These are phyloP conservation scores for Microcebus tavaratra DNA, from an alignment of 2,113 vertebrate genomes.

Conservation along the genomic window DNA sequence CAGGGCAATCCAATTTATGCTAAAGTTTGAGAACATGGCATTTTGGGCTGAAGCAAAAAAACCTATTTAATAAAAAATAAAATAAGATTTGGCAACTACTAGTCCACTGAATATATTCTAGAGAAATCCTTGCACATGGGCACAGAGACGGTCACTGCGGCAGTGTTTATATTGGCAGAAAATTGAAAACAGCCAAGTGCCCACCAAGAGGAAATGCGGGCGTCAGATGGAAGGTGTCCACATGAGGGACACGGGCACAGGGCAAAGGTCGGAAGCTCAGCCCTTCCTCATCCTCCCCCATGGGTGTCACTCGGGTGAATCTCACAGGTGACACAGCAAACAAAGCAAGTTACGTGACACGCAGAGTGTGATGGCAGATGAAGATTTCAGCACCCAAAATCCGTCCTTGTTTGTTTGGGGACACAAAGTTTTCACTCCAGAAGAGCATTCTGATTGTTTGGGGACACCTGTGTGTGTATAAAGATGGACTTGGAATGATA, in stretches of 20 bases:
- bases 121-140: background rate
- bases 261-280: background rate
- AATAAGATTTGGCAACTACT: background rate
- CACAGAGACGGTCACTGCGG: background rate
- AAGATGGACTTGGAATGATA: background rate
- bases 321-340: background rate
- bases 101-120: background rate
- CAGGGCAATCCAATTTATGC: too few relatives aligned
- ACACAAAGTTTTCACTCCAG: background rate
- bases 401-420: background rate
- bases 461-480: background rate
- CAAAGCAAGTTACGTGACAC: background rate
- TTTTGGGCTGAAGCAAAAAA: too few relatives aligned
- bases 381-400: background rate
- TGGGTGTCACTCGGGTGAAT: rapidly evolving
- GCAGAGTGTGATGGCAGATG: background rate
- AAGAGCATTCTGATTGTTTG: background rate
- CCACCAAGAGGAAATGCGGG: background rate
- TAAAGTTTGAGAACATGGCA: too few relatives aligned
- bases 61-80: too few relatives aligned
- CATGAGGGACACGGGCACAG: background rate
- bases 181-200: background rate
- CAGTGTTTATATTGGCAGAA: background rate
- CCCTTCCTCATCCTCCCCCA: background rate
- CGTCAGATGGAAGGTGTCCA: too few relatives aligned